phyloP scores from a whole-genome alignment of 2,797 vertebrate genomes.

The Peromyscus eremicus region DNA sequence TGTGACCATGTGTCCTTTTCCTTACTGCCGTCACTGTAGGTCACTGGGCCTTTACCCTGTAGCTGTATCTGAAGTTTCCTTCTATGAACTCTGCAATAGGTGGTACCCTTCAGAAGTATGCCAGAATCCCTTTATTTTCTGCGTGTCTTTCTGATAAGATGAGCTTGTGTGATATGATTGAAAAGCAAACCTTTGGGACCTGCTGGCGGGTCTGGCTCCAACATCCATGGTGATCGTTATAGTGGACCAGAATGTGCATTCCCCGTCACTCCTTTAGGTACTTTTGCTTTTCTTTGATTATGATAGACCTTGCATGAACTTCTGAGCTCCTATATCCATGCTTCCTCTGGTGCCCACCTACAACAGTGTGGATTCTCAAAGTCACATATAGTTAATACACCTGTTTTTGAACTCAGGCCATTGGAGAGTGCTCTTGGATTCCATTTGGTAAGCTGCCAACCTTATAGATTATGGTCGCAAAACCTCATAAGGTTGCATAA shows the following conservation, averaged over 20 bases:
- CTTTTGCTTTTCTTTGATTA: background rate
- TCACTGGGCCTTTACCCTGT: background rate
- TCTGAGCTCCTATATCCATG: background rate
- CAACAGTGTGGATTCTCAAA: background rate
- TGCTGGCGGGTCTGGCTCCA: background rate
- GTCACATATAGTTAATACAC: fast-evolving
- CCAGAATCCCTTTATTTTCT: background rate
- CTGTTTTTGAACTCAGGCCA: background rate
- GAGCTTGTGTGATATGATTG: background rate
- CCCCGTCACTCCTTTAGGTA: background rate
- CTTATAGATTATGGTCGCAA: background rate
- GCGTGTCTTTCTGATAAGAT: background rate
- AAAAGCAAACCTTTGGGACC: background rate
- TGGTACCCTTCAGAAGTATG: background rate
- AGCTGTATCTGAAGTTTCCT: background rate
- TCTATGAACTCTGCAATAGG: background rate
- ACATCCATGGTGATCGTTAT: background rate
- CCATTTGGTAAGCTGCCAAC: background rate
- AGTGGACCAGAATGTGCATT: too few relatives aligned
- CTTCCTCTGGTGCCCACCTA: fast-evolving
- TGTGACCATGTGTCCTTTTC: fast-evolving
- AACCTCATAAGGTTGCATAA: background rate
- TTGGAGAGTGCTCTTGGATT: background rate
- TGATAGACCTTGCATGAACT: background rate
- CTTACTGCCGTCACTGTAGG: background rate